Evolutionary conservation across 2,113 vertebrate genomes (phyloP).

Genomic region (Caloenas nicobarica): DNA sequence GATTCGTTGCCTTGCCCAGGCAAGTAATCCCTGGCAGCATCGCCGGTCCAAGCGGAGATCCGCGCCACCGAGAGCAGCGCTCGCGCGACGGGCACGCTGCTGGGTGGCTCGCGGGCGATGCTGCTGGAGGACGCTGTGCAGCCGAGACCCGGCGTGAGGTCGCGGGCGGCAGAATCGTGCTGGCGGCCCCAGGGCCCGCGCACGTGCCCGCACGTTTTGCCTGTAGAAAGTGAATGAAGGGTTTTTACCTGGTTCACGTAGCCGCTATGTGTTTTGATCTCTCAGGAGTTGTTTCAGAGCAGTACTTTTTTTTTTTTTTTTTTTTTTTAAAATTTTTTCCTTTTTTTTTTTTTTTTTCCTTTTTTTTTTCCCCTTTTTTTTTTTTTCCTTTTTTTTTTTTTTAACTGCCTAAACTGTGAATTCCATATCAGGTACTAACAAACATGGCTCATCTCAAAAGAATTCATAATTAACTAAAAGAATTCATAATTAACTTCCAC

Average conservation of each 20-base stretch:
- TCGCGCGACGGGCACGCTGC: accelerated
- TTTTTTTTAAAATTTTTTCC: neutral
- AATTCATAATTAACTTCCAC: slow-evolving; percentile 52
- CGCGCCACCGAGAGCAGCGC: accelerated
- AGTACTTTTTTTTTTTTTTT: neutral
- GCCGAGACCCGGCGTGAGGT: neutral
- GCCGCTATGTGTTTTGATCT: slow-evolving; percentile 21
- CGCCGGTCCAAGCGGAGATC: accelerated
- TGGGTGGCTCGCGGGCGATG: neutral
- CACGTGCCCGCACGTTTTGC: neutral
- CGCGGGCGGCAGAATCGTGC: neutral
- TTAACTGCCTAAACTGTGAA: slow-evolving; percentile 20
- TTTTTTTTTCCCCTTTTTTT: neutral
- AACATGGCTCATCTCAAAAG: slow-evolving; percentile 67
- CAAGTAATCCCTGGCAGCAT: neutral
- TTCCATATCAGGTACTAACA: slow-evolving; percentile 72
- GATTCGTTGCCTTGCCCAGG: neutral
- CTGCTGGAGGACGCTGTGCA: neutral
- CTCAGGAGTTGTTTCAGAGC: slow-evolving; percentile 25
- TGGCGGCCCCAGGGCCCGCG: neutral
- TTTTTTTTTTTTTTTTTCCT: neutral
- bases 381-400: too few relatives aligned
- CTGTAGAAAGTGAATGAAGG: neutral
- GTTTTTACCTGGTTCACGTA: neutral
- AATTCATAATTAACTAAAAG: slow-evolving; percentile 66